Evolutionary conservation across 2,888 invertebrate genomes (phyloP), one percentile per base, ranked within the genome.

Genomic region (Tipula helvola): DNA sequence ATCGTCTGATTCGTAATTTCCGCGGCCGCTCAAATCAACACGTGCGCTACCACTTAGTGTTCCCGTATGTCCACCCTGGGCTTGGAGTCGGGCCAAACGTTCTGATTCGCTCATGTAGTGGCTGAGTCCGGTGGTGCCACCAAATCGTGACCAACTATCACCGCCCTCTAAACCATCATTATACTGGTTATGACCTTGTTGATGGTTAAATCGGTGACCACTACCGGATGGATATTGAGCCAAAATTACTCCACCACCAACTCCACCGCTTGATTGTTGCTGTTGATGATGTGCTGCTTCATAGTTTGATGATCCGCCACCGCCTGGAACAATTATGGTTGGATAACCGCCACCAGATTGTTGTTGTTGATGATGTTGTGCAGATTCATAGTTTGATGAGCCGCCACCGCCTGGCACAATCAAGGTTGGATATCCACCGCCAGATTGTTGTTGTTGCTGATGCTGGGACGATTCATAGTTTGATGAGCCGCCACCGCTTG

Each of bases 41-140:
- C 90, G 89, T 10, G 89, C 89, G 86, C 89, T 89, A 41, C 89
- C 89, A 85, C 89, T 57, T 12, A 88, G 88, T 39, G 89, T 87
- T 36, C 90, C 89, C 36, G 87, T 86, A 36, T 88, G 88, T 84
- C 89, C 88, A 39, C 89, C 89, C 87, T 89, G 89, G 5, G 89
- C 89, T 88, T 91, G 91, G 39, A 90, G 87, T 85, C 88, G 90
- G 83, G 91, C 91, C 8, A 90, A 89, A 87, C 90, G 89, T 86
- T 91, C 90, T 0, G 90, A 89, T 89, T 92, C 91, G 16, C 88
- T 89, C 89, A 91, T 90, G 71, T 90, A 90, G 5, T 89, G 88
- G 2, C 87, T 86, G 83, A 91, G 88, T 16, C 89, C 89, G 0
- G 90, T 89, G n/a, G 87, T 87, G 18, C 87, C 85, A 85, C 87